Base-by-base conservation (phyloP, 2,113 vertebrate genomes). In the Cochlearius cochlearius region DNA sequence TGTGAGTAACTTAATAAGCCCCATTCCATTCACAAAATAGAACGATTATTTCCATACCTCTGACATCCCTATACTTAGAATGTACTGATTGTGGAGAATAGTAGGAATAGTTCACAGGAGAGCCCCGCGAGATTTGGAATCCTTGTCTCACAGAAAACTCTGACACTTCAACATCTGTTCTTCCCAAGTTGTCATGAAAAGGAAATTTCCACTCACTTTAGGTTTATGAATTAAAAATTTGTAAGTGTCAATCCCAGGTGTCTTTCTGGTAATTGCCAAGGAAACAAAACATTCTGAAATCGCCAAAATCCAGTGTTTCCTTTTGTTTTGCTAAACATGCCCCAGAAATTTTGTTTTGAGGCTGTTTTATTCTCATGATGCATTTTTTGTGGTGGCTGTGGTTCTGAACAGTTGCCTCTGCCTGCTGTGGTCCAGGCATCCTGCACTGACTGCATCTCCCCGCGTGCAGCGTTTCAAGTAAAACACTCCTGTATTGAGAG, bases 1-100 rank as follows among this genome's bases (percentile, higher is more conserved):
- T 7, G 29, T 94, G 91, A 96, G 80, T 94, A 97, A 96, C 38
- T 43, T 67, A 92, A 92, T 36, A 86, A 62, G 62, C 25, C 11
- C 2, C 39, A 41, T 60, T 81, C 67, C 45, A 86, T 41, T 87
- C 69, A 82, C 3, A 20, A 94, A 94, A 85, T 25, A 94, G n/a
- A 90, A 56, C 2, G 1, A 88, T 87, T 84, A 69, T 62, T 73
- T 73, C 66, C 2, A 7, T 64, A 62, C 30, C 32, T 82, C 32
- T 85, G 32, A 69, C 32, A 69, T 55, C 41, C 53, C 32, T 80
- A 36, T 9, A 75, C 15, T 84, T 81, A 26, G 76, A 78, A 62
- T 41, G 8, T 39, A 50, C 49, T n/a, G 45, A 8, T 2, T 2
- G 5, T 38, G 26, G n/a, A 92, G 43, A 73, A 88, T 0, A 59